phyloP scores from a whole-genome alignment of 37 sponge, comb jelly and placozoan genomes.

The Chondrilla cf. caribensis region DNA sequence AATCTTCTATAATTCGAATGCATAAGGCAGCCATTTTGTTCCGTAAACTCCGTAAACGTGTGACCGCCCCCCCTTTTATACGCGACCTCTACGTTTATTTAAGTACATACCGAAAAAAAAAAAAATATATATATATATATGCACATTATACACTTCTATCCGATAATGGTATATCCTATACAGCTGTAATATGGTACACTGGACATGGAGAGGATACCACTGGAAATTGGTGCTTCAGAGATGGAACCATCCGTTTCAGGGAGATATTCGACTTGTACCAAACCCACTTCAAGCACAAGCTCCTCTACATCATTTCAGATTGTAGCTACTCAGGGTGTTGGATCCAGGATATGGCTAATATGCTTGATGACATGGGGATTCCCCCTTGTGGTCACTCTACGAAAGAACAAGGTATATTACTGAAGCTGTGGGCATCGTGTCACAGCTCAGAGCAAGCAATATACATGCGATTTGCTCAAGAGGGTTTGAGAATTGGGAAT shows the following conservation, averaged over 20 bases:
- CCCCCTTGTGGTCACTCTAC: slow-evolving; percentile 55
- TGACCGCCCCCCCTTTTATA: too few relatives aligned
- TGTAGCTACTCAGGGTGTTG: slow-evolving; percentile 47
- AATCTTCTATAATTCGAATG: too few relatives aligned
- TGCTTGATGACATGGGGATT: slow-evolving; percentile 36
- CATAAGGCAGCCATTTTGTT: too few relatives aligned
- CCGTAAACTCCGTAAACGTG: too few relatives aligned
- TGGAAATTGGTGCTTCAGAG: slow-evolving; percentile 57
- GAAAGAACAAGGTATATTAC: slow-evolving; percentile 28
- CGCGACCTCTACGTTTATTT: too few relatives aligned
- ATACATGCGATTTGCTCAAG: neutral
- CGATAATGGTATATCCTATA: slow-evolving; percentile 11
- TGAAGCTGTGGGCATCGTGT: slow-evolving; percentile 40
- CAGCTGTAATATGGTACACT: slow-evolving; percentile 44
- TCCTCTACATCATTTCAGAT: slow-evolving; percentile 38
- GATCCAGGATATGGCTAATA: slow-evolving; percentile 6
- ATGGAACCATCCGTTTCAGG: slow-evolving; percentile 45
- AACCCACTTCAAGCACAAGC: slow-evolving; percentile 23
- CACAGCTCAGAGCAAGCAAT: slow-evolving; percentile 3
- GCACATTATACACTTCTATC: too few relatives aligned
- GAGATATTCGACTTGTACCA: slow-evolving; percentile 54
- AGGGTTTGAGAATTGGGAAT: slow-evolving; percentile 13
- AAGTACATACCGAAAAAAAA: too few relatives aligned
- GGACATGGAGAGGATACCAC: slow-evolving; percentile 52
- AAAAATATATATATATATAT: too few relatives aligned